These are phyloP conservation scores for Halichondria panicea DNA, from an alignment of 37 sponge, comb jelly and placozoan genomes.

Conservation along the genomic window DNA sequence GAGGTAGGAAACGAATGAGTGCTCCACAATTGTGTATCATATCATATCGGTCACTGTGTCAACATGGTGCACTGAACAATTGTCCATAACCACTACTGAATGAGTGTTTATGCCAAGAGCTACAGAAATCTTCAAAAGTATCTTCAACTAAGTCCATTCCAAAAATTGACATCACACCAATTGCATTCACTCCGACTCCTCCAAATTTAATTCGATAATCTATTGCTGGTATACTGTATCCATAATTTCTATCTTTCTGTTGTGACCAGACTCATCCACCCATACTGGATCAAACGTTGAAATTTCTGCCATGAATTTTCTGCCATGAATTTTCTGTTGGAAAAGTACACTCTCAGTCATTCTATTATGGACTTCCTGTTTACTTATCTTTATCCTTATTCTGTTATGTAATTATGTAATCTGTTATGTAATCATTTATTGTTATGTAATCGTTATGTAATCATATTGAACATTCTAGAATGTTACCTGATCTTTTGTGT, in stretches of 20 bases:
- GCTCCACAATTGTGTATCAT: slow-evolving; percentile 9
- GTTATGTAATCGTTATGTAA: too few relatives aligned
- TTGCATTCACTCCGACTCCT: neutral
- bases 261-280: slow-evolving; percentile 1
- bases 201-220: too few relatives aligned
- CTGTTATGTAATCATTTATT: too few relatives aligned
- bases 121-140: slow-evolving; percentile 4
- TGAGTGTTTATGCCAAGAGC: slow-evolving; percentile 1
- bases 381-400: too few relatives aligned
- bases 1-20: neutral
- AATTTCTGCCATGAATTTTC: slow-evolving; percentile 13
- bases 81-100: slow-evolving; percentile 4
- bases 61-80: slow-evolving; percentile 3
- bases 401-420: too few relatives aligned
- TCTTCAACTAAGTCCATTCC: slow-evolving; percentile 13
- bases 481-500: too few relatives aligned
- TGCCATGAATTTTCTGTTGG: too few relatives aligned
- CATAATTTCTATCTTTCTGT: neutral
- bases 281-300: neutral
- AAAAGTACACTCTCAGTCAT: too few relatives aligned
- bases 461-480: too few relatives aligned
- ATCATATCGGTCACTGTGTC: neutral
- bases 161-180: neutral
- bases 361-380: too few relatives aligned
- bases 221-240: slow-evolving; percentile 3